Conservation (phyloP, 2,797 vertebrate species). For the Staurois parvus region DNA sequence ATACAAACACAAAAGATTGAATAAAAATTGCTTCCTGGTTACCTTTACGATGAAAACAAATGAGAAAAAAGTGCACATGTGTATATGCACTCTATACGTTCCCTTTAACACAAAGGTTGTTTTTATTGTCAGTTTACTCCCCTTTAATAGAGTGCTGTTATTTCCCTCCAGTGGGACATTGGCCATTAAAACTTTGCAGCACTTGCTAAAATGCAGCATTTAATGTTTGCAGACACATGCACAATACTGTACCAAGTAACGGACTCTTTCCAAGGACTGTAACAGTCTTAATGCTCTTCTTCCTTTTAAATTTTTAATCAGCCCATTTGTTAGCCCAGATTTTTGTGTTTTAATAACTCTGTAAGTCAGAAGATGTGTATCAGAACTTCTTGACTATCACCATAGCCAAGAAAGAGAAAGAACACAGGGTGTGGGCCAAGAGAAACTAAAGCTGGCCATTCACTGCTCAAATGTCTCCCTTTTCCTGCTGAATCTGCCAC, state of each 20-base stretch:
- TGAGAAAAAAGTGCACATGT: not conserved
- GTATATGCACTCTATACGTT: not conserved
- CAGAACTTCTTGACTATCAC: constrained; percentile 38
- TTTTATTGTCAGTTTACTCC: not conserved
- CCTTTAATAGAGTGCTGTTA: not conserved
- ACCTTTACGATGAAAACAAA: not conserved
- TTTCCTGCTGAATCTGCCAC: no score
- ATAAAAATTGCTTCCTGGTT: not conserved
- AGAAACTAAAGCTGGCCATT: not conserved
- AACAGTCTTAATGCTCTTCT: constrained; percentile 62
- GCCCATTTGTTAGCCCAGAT: constrained; percentile 60
- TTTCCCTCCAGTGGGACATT: not conserved
- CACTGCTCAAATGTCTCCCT: no score
- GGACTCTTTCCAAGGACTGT: constrained; percentile 54
- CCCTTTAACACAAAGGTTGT: not conserved
- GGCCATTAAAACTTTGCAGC: constrained; percentile 21
- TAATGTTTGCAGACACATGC: constrained; percentile 47
- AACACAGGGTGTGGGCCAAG: not conserved
- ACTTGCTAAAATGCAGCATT: constrained; percentile 38
- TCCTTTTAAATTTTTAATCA: constrained; percentile 64
- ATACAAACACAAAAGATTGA: no score
- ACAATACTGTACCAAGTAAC: constrained; percentile 27
- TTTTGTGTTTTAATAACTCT: constrained; percentile 55
- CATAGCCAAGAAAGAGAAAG: not conserved
- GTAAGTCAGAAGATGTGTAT: not conserved